These are phyloP conservation scores for Drosophila tsacasi DNA, from an alignment of 1,140 invertebrate genomes.

Conservation along the genomic window DNA sequence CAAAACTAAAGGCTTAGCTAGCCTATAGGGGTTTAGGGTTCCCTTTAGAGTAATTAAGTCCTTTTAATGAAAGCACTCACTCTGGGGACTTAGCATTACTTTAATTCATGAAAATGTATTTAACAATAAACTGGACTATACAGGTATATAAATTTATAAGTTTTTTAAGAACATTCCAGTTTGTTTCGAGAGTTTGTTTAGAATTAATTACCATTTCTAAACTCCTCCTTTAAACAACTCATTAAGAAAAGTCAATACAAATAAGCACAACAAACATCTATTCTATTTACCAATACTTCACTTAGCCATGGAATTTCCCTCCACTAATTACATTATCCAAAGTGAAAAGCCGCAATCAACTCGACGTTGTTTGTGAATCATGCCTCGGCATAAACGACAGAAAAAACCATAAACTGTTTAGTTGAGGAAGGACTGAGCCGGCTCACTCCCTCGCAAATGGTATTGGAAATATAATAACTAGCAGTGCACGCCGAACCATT, in stretches of 20 bases:
- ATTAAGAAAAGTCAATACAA: conserved; percentile 1
- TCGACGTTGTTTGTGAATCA: conserved; percentile 30
- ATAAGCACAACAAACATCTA: background rate
- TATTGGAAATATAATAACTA: conserved; percentile 40
- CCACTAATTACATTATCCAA: conserved; percentile 10
- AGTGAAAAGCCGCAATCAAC: background rate
- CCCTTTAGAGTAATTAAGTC: no score
- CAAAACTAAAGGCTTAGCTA: background rate
- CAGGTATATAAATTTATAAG: background rate
- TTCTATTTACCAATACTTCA: background rate
- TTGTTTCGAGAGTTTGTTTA: background rate
- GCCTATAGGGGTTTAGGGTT: no score
- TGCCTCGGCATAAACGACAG: conserved; percentile 58
- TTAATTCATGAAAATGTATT: background rate
- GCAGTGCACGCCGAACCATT: background rate
- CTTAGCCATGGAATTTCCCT: background rate
- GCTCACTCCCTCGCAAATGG: conserved; percentile 14
- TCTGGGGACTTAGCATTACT: background rate
- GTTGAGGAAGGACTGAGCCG: conserved; percentile 35
- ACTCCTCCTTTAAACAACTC: background rate
- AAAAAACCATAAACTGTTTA: conserved; percentile 53
- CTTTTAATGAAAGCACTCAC: background rate
- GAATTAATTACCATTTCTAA: background rate
- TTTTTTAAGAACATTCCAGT: background rate
- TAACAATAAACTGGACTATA: background rate